Conservation (phyloP, 2,888 invertebrate species). For the Mallateleia sp. region DNA sequence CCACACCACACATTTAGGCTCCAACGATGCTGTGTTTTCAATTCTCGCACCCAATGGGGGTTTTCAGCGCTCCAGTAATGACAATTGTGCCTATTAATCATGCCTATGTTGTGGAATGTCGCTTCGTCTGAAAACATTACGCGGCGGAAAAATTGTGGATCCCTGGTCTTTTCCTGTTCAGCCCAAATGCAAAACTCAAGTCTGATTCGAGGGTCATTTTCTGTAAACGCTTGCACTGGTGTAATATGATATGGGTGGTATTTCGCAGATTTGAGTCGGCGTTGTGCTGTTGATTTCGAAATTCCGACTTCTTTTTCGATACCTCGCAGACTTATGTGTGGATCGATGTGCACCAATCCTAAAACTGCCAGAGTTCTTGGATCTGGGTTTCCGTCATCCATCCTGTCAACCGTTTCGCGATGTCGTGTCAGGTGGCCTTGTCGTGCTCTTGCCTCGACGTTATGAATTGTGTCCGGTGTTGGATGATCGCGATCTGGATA, state of each 20-base stretch:
- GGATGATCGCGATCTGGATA: conserved; percentile 42
- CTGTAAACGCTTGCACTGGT: conserved; percentile 30
- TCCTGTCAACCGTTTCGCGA: not conserved
- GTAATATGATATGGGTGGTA: conserved; percentile 40
- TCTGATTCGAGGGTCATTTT: conserved; percentile 18
- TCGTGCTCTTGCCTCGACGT: not conserved
- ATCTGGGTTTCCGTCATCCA: not conserved
- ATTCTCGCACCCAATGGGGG: conserved; percentile 78
- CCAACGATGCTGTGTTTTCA: conserved; percentile 81
- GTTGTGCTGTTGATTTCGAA: conserved; percentile 24
- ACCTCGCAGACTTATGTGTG: conserved; percentile 28
- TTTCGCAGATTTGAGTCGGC: conserved; percentile 23
- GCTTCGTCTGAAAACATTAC: conserved; percentile 82
- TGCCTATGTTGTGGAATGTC: conserved; percentile 79
- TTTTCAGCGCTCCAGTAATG: conserved; percentile 82
- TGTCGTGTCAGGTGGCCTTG: conserved; percentile 19
- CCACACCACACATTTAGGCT: conserved; percentile 71
- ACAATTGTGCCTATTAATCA: conserved; percentile 81
- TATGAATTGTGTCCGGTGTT: conserved; percentile 4
- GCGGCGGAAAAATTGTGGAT: conserved; percentile 58
- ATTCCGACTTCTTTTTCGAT: conserved; percentile 40
- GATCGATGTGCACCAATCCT: conserved; percentile 1
- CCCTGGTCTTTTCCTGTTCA: conserved; percentile 8
- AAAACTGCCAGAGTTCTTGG: conserved; percentile 16
- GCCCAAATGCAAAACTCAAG: conserved; percentile 60